Conservation (phyloP, 2,888 invertebrate genomes). For the Lasioglossum malachurum region DNA sequence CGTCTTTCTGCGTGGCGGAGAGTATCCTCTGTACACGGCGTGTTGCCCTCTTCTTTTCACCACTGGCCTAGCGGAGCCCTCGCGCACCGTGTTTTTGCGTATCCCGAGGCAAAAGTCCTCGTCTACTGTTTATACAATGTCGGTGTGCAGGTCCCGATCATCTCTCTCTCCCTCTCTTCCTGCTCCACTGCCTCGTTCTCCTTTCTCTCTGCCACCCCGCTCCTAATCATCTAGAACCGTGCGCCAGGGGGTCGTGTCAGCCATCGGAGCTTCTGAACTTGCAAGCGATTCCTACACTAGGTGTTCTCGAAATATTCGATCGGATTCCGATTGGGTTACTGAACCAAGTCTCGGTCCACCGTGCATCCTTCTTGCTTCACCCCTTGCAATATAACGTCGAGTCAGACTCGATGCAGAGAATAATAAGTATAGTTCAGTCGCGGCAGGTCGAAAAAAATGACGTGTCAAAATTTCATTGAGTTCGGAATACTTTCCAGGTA, state of each 20-base stretch:
- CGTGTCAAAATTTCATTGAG: too few species aligned
- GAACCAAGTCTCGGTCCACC: not conserved
- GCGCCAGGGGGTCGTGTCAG: not conserved
- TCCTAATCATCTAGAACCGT: not conserved
- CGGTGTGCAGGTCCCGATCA: slow-evolving; percentile 11
- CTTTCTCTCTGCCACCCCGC: not conserved
- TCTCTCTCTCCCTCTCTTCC: slow-evolving; percentile 7
- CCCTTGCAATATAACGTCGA: too few species aligned
- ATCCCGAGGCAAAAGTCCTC: not conserved
- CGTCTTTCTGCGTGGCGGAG: not conserved
- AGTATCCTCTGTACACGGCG: not conserved
- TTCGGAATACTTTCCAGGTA: too few species aligned
- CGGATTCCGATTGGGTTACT: not conserved
- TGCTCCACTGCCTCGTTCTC: not conserved
- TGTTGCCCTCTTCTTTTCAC: not conserved
- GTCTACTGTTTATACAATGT: slow-evolving; percentile 10
- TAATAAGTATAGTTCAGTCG: too few species aligned
- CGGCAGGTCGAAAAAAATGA: too few species aligned
- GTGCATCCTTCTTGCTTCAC: not conserved
- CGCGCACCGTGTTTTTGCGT: not conserved
- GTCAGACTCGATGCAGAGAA: too few species aligned
- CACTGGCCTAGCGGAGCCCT: not conserved
- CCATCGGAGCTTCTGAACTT: not conserved
- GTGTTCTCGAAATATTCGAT: not conserved
- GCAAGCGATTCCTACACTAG: not conserved